Conservation (phyloP, 2,888 invertebrate genomes). For the Hirtodrosophila cameraria region DNA sequence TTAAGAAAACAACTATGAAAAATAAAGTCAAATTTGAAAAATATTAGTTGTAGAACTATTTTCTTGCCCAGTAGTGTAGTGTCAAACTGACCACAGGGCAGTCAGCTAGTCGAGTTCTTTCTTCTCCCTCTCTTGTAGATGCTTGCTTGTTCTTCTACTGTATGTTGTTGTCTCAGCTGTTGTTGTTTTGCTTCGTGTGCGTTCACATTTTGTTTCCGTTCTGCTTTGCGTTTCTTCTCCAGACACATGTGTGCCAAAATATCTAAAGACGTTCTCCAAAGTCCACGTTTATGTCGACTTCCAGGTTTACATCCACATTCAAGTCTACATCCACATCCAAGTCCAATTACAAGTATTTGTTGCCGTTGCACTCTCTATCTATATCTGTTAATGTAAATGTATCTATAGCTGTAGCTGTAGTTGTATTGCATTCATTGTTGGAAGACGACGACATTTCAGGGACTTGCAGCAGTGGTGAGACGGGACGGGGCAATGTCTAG, state of each 20-base stretch:
- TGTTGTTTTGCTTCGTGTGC: conserved; percentile 54
- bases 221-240: conserved; percentile 36
- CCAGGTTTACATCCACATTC: not conserved
- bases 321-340: conserved; percentile 8
- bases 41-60: too few relatives aligned
- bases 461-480: not conserved
- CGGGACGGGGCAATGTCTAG: conserved; percentile 8
- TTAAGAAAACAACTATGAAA: too few relatives aligned
- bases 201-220: conserved; percentile 69
- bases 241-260: conserved; percentile 50
- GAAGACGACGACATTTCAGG: conserved; percentile 22
- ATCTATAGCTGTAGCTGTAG: conserved; percentile 16
- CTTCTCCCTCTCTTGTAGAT: not conserved
- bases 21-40: too few relatives aligned
- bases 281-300: conserved; percentile 1
- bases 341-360: conserved; percentile 6
- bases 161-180: conserved; percentile 18
- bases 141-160: not conserved
- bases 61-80: too few relatives aligned
- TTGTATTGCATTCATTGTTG: conserved; percentile 32
- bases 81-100: too few relatives aligned
- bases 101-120: not conserved
- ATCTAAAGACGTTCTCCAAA: conserved; percentile 45
- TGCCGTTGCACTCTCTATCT: conserved; percentile 17
- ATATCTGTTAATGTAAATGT: conserved; percentile 12